phyloP scores from a whole-genome alignment of 2,888 invertebrate genomes.

The Spisula subtruncata region DNA sequence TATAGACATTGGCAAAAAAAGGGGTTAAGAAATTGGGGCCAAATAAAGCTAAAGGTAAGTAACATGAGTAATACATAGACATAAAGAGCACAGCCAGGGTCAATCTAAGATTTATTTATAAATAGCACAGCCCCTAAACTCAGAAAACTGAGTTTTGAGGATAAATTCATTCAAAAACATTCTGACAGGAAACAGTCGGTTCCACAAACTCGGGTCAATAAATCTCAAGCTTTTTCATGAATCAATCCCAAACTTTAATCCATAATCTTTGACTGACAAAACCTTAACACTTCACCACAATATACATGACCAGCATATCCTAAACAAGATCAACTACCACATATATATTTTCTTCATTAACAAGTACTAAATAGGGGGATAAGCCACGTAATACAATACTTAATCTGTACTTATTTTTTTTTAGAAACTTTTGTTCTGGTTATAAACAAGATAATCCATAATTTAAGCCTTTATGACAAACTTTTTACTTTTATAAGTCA shows the following conservation, averaged over 20 bases:
- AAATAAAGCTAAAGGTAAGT: no score
- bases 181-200: no score
- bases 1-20: no score
- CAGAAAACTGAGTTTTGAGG: no score
- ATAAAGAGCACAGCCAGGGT: no score
- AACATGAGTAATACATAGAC: no score
- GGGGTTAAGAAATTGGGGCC: no score
- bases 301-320: conserved; percentile 54
- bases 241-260: conserved; percentile 26
- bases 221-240: not conserved
- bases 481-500: conserved; percentile 18
- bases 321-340: conserved; percentile 48
- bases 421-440: not conserved
- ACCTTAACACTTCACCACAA: conserved; percentile 29
- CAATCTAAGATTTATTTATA: no score
- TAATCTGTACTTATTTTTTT: conserved; percentile 18
- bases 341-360: conserved; percentile 11
- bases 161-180: no score
- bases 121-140: no score
- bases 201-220: not conserved
- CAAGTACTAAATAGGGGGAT: not conserved
- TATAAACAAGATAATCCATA: not conserved
- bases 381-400: conserved; percentile 24
- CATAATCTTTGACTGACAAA: conserved; percentile 37
- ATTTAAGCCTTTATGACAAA: conserved; percentile 12